phyloP scores from a whole-genome alignment of 2,113 vertebrate genomes.

The Amphilophus citrinellus region DNA sequence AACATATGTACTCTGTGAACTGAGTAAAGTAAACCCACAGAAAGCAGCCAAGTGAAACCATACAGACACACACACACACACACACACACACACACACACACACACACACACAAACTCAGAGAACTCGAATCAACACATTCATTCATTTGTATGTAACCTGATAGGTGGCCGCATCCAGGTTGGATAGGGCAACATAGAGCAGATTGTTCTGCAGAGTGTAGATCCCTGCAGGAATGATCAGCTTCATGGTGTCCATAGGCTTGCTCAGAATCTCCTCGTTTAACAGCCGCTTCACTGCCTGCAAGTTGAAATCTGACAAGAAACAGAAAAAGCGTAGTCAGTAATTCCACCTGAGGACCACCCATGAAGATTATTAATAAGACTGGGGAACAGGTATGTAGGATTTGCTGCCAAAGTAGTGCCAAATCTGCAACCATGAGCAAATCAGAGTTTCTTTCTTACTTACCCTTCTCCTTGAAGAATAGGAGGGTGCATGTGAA shows the following conservation, averaged over 20 bases:
- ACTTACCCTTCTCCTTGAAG: constrained; percentile 92
- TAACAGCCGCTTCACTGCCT: constrained; percentile 84
- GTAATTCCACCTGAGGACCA: neutral
- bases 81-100: neutral
- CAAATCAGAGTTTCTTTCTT: neutral
- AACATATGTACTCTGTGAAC: neutral
- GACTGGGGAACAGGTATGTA: neutral
- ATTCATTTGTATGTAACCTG: constrained; percentile 62
- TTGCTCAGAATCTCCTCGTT: constrained; percentile 93
- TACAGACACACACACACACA: neutral
- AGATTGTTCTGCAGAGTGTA: constrained; percentile 99
- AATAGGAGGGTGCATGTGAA: constrained; percentile 88
- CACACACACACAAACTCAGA: neutral
- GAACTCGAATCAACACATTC: neutral
- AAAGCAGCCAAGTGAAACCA: neutral
- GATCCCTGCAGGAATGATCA: constrained; percentile 96
- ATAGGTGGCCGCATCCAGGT: constrained; percentile 92
- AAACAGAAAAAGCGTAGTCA: constrained; percentile 28
- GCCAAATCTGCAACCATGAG: neutral
- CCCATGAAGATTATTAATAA: neutral
- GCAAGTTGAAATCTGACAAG: constrained; percentile 86
- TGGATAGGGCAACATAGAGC: constrained; percentile 95
- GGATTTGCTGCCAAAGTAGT: neutral
- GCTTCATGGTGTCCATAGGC: constrained; percentile 91
- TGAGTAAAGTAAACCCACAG: neutral